These are phyloP conservation scores for Psettodes erumei DNA, from an alignment of 2,113 vertebrate genomes.

Conservation along the genomic window DNA sequence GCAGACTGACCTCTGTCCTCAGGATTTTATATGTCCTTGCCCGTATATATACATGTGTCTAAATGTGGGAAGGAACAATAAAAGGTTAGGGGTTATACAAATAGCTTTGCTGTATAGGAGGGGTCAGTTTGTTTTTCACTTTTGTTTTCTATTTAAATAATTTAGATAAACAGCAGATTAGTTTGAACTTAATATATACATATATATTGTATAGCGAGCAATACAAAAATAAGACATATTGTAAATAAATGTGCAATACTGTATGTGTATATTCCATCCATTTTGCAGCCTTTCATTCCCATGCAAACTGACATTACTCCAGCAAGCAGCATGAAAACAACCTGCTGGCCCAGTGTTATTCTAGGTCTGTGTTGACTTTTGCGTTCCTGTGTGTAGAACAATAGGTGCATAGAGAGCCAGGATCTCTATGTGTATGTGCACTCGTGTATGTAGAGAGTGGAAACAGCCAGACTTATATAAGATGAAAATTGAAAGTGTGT, in stretches of 20 bases:
- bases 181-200: too few relatives aligned
- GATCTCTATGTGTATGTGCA: background rate
- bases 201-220: too few relatives aligned
- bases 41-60: background rate
- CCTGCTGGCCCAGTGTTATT: background rate
- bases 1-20: background rate
- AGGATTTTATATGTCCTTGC: background rate
- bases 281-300: conserved; percentile 7
- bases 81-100: background rate
- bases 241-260: too few relatives aligned
- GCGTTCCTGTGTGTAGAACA: conserved; percentile 20
- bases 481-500: background rate
- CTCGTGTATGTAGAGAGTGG: background rate
- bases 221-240: too few relatives aligned
- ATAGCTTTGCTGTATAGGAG: background rate
- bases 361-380: conserved; percentile 8
- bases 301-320: background rate
- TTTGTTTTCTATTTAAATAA: background rate
- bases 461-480: background rate
- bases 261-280: too few relatives aligned
- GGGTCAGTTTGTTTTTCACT: background rate
- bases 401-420: conserved; percentile 12
- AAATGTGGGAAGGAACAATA: background rate
- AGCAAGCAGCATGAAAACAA: conserved; percentile 28
- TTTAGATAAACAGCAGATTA: background rate